Percentiles rank a stretch among this genome's conserved stretches.
These are phyloP conservation scores for Schizothorax lantsangensis DNA, from an alignment of 2,797 vertebrate species.

Conservation along the genomic window DNA sequence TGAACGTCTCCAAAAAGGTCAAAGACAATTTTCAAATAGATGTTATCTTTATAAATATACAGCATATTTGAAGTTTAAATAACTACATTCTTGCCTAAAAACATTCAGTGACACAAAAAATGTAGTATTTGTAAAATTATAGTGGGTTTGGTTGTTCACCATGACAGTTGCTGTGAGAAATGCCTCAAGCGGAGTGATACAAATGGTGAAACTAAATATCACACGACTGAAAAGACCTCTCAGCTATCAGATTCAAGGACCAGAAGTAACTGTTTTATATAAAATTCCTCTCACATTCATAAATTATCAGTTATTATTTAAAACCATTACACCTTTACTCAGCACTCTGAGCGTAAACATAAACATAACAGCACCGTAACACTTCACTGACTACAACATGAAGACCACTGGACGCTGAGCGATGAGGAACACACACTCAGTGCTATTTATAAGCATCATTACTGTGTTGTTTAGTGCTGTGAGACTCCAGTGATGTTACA, in stretches of 20 bases:
- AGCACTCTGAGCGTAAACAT: not conserved
- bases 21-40: not conserved
- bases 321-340: not conserved
- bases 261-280: not conserved
- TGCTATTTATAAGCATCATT: constrained; percentile 45
- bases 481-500: constrained; percentile 30
- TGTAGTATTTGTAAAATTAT: not conserved
- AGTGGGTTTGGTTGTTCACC: not conserved
- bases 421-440: constrained; percentile 12
- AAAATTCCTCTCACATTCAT: not conserved
- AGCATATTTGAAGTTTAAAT: not conserved
- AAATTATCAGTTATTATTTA: not conserved
- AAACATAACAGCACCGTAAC: not conserved
- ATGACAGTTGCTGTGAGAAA: not conserved
- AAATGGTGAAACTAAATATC: not conserved
- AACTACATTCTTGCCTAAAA: not conserved
- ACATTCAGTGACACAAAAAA: not conserved
- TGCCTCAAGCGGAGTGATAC: not conserved
- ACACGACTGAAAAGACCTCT: not conserved
- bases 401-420: not conserved
- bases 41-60: not conserved
- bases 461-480: constrained; percentile 18
- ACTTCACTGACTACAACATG: constrained; percentile 1
- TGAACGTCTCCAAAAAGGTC: not conserved
- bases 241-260: not conserved